Evolutionary conservation across 2,888 invertebrate genomes (phyloP), one percentile per base, ranked within the genome.

Genomic region (Lasioglossum leucozonium): DNA sequence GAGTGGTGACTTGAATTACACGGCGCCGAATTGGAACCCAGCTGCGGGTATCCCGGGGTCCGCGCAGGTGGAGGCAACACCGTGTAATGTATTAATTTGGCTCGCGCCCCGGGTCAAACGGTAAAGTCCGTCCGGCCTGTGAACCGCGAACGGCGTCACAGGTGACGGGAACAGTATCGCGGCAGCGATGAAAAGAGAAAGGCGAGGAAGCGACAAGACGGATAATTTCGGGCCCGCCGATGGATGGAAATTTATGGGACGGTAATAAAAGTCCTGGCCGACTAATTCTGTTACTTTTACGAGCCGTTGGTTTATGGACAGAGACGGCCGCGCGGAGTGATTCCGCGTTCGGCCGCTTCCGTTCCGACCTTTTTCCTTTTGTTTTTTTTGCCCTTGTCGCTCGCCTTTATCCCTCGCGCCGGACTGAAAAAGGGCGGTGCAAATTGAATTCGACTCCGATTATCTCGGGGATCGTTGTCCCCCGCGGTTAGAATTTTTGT

Each of bases 81-180:
- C 34, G 67, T 67, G 75, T 82, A 85, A 88, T 77, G 81, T 82
- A 85, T 85, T 85, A 87, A 87, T 85, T 84, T 77, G 85, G 62
- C 34, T 51, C 34, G 58, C 72, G 85, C 82, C 85, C 30, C 79
- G 79, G 85, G 84, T 86, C 87, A 84, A 82, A 81, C 75, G 74
- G 40, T 18, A 72, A 76, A 58, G 30, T 69, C 75, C 74, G 73
- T 76, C 30, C 62, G 42, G 22, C 51, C 22, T 30, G 34, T 6
- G 80, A 77, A 77, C 51, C 78, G 69, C 58, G 58, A n/a, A 40
- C 42, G 11, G 58, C 62, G n/a, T 62, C 72, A 79, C 79, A 77
- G 77, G 76, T 79, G 75, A 55, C 47, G 11, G 11, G 44, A 22
- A 13, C 22, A 6, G 51, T 51, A n/a, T 11, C 37, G 3, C 16